These are phyloP conservation scores for Vultur gryphus DNA, from an alignment of 2,797 vertebrate species.

Conservation along the genomic window DNA sequence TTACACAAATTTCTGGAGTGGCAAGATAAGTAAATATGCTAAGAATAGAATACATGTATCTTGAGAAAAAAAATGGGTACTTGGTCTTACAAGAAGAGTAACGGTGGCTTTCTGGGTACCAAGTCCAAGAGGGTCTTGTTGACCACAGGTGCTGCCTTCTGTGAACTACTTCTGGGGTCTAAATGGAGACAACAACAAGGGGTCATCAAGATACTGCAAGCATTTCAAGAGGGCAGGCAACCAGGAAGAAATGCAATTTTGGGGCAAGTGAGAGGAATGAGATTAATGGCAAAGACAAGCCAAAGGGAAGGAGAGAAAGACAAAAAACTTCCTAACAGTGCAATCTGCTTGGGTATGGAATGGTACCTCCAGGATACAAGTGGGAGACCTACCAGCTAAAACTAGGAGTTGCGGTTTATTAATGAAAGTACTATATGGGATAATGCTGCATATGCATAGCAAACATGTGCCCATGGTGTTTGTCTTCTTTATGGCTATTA, in stretches of 20 bases:
- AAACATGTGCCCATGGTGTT: background rate
- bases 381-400: background rate
- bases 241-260: background rate
- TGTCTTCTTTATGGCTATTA: background rate
- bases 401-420: background rate
- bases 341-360: background rate
- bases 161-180: background rate
- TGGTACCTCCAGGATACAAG: background rate
- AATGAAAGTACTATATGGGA: background rate
- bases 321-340: background rate
- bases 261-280: background rate
- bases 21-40: background rate
- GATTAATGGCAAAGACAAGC: background rate
- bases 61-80: background rate
- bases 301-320: background rate
- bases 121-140: background rate
- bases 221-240: background rate
- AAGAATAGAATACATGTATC: background rate
- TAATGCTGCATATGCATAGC: background rate
- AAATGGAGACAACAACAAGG: background rate
- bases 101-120: background rate
- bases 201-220: background rate
- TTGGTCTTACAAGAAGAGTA: background rate
- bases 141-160: background rate
- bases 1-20: background rate